Evolutionary conservation across 1,140 invertebrate species (phyloP), one percentile per base, ranked within the genome.

Genomic region (Trichoplusia ni): DNA sequence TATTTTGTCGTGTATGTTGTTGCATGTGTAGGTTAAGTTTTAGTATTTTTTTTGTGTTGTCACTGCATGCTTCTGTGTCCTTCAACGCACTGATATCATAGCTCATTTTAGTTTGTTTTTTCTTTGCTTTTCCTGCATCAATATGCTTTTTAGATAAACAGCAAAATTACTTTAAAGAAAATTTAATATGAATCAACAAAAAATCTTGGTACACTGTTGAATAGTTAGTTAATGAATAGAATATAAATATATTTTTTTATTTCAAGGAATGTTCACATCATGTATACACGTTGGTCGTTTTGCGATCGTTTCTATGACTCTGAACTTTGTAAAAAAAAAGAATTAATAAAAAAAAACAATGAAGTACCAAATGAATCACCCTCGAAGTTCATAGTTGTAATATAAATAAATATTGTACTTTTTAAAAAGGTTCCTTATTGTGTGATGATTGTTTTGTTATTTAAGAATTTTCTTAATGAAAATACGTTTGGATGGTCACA

Each of bases 31-130:
- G 8, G 2, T 37, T 9, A 4, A 18, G 78, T 84, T 68, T 69
- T 61, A 69, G 44, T 65, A 62, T 19, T 51, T 72, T 1, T 11
- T 65, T 64, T 70, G 49, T 74, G 69, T 66, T 67, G 42, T 61
- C 38, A 38, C 38, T 23, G 87, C 84, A 88, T 87, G 87, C 44
- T 79, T 82, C 80, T 82, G 42, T 85, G 84, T 86, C 87, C 86
- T 87, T 88, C 84, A 75, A 81, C 79, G 85, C 84, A 88, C 83
- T 81, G 73, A 85, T 77, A 81, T 89, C 86, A 86, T 89, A 86
- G 71, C 44, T 47, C 44, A 79, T 68, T 67, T 73, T 81, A 60
- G 53, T 74, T 75, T 71, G 25, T 40, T 65, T 69, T 73, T 78
- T 68, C 67, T 70, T 69, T 61, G 73, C 76, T 87, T 86, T 19